Percentiles rank a stretch among this genome's conserved stretches.
Conservation (phyloP, 2,113 vertebrate species). For the Coturnix japonica region DNA sequence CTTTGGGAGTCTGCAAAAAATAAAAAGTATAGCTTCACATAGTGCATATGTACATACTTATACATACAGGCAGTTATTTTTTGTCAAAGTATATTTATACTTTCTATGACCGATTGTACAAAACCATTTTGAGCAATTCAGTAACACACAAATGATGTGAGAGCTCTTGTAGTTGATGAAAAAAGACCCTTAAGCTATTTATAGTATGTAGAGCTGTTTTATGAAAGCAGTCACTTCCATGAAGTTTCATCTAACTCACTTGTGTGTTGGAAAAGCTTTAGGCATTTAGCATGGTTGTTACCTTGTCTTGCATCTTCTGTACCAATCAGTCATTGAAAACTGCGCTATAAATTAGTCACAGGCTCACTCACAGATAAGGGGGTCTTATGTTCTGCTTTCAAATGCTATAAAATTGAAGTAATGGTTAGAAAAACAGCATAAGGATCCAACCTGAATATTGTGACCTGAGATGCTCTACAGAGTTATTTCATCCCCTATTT, state of each 20-base stretch:
- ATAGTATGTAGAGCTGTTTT: not conserved
- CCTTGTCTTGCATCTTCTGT: not conserved
- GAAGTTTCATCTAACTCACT: not conserved
- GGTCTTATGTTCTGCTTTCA: not conserved
- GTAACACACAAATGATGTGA: not conserved
- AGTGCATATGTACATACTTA: not conserved
- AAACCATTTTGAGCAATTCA: not conserved
- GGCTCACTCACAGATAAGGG: not conserved
- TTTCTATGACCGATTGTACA: not conserved
- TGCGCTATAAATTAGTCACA: not conserved
- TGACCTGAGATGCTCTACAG: not conserved
- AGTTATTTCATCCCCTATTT: not conserved
- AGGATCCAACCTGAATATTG: not conserved
- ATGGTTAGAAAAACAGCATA: not conserved
- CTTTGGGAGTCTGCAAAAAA: not conserved
- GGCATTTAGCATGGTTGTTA: not conserved
- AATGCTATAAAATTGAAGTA: not conserved
- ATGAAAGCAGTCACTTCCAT: rapidly evolving
- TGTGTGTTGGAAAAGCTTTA: not conserved
- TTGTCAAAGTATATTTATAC: not conserved
- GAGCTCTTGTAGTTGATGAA: not conserved
- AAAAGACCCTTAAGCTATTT: not conserved
- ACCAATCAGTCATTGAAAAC: not conserved
- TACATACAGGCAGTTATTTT: not conserved
- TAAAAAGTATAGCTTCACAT: not conserved